A percentile compares a stretch with the other conserved stretches of the same genome.
Conservation (phyloP, 2,113 vertebrate species). For the Centropus unirufus region DNA sequence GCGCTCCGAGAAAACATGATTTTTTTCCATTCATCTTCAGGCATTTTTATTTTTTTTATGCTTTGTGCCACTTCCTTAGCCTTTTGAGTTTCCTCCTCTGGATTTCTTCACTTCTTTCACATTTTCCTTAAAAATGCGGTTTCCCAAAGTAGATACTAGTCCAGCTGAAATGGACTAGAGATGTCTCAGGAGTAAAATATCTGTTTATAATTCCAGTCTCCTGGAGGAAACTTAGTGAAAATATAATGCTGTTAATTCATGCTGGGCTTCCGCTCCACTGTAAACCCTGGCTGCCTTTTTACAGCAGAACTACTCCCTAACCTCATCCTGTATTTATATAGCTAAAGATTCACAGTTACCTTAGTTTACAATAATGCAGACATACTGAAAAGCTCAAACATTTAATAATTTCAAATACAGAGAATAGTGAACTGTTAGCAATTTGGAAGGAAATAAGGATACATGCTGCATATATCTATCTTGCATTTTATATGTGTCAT, state of each 20-base stretch:
- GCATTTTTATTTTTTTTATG: background rate
- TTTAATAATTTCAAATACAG: background rate
- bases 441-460: background rate
- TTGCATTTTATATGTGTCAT: background rate
- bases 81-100: background rate
- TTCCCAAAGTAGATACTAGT: background rate
- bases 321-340: background rate
- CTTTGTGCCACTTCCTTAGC: background rate
- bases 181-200: background rate
- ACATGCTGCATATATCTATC: background rate
- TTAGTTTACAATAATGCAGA: background rate
- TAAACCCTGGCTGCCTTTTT: background rate
- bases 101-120: background rate
- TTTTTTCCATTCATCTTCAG: background rate
- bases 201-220: background rate
- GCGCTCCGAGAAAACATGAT: background rate
- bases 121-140: background rate
- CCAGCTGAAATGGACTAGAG: background rate
- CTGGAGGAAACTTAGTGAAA: background rate
- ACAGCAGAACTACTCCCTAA: background rate
- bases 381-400: background rate
- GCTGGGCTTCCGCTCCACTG: background rate
- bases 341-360: background rate
- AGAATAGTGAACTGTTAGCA: background rate
- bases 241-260: background rate